Base-by-base conservation (phyloP, 2,113 vertebrate species). In the Upupa epops region DNA sequence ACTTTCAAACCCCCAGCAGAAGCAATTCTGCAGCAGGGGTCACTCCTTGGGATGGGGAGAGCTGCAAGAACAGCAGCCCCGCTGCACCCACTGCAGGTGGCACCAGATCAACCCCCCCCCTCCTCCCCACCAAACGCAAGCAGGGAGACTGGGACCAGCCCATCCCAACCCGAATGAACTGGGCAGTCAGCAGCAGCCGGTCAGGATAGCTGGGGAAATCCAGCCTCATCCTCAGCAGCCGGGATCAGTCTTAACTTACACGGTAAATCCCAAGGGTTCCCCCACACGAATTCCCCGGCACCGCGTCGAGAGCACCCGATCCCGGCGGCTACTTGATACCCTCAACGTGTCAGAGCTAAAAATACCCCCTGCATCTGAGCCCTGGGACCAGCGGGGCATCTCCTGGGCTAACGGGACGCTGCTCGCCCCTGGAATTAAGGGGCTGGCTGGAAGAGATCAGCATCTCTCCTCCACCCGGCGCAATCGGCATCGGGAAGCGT, bases 181-280 rank as follows among this genome's bases (percentile, higher is more conserved):
- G 0, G 16, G 48, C 54, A 26, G 0, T 1, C 29, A 55, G 46
- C 8, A 2, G 83, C 71, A 72, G 72, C 71, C 54, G 17, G 66
- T 26, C 0, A 6, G 74, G 70, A 60, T 0, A 45, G 69, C 25
- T 66, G 49, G 78, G 83, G 74, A 82, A 86, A 88, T 26, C 84
- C 76, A 63, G 52, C 5, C 83, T 56, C 34, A 1, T 40, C 77
- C 79, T 77, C 17, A 59, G 77, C 78, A 95, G 90, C 79, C 66
- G 8, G 52, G 72, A 46, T 65, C 19, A 5, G 64, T 81, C 69
- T 94, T 51, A 10, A 63, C 60, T 95, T 92, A 89, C 94, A 74
- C 0, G 2, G 89, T 12, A 82, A 89, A 92, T 93, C 94, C 93
- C 73, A 52, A 93, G 92, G 95, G 70, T 94, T 93, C 90, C 91